Evolutionary conservation across 2,113 vertebrate species (phyloP), one percentile per base, ranked within the genome.

Genomic region (Gymnorhina tibicen): DNA sequence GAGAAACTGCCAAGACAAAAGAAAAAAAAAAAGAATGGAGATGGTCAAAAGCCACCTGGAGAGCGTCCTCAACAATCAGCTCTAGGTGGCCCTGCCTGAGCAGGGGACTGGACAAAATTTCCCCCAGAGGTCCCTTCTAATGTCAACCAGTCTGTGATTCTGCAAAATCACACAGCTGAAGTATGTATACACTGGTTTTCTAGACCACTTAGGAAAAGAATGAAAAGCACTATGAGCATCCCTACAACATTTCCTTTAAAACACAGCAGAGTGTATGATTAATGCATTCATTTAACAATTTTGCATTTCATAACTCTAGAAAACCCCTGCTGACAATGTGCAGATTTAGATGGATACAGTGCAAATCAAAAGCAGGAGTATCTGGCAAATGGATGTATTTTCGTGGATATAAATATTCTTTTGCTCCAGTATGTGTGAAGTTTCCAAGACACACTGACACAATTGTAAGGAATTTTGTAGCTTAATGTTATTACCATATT

Each of bases 401-500:
- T 79, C 33, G 8, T 95, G 75, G 85, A 89, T 94, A 87, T 91
- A 97, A 97, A 96, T 82, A 93, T 8, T 93, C 39, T 32, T 95
- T 77, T 74, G 49, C 87, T 84, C n/a, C 73, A 95, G 76, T 87
- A 97, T 13, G 62, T 92, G 96, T 74, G 66, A 96, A 94, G 73
- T 84, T 89, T 97, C 91, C 91, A 97, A 96, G 73, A 70, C 93
- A 97, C 77, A 95, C 49, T 97, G 92, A 95, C 94, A 96, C 78
- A 98, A 96, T 95, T 97, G 90, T 84, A 91, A 97, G 95, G 95
- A 97, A 97, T 87, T 94, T 88, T 82, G 84, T 87, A 95, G 91
- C 87, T 97, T 97, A 70, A 95, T 93, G 87, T 96, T 97, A 96
- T 91, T 97, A 92, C 97, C 97, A 97, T 98, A 98, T 98, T 98